Conservation (phyloP, 2,797 vertebrate genomes). For the Anguilla anguilla region DNA sequence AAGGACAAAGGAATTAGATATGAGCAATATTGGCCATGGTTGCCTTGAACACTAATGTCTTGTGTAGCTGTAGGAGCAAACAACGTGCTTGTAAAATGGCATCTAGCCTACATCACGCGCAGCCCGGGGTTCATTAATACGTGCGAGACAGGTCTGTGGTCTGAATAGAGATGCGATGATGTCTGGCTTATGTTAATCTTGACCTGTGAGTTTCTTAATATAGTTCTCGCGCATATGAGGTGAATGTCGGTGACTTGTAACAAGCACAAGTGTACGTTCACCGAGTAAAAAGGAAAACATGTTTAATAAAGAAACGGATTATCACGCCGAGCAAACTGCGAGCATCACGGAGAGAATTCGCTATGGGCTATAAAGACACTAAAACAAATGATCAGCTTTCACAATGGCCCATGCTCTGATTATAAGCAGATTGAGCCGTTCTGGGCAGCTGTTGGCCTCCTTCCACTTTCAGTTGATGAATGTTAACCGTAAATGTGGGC, state of each 20-base stretch:
- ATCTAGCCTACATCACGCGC: not conserved
- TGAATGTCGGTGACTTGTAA: conserved; percentile 1
- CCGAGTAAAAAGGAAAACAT: not conserved
- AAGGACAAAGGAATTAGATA: not conserved
- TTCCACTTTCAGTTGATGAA: conserved; percentile 6
- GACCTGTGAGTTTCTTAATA: not conserved
- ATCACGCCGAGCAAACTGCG: not conserved
- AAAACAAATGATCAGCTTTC: not conserved
- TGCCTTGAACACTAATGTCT: not conserved
- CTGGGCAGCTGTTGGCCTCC: not conserved
- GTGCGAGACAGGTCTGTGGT: not conserved
- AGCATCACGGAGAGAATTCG: not conserved
- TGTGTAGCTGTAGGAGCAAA: not conserved
- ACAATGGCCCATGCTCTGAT: not conserved
- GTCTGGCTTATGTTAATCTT: not conserved
- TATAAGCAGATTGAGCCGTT: not conserved
- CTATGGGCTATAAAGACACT: not conserved
- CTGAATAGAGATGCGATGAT: not conserved
- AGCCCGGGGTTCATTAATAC: not conserved
- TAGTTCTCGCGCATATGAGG: not conserved
- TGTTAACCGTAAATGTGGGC: not conserved
- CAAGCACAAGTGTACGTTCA: not conserved
- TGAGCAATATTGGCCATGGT: not conserved
- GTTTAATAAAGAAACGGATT: not conserved
- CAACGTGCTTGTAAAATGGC: not conserved